These are phyloP conservation scores for Trididemnum miniatum DNA, from an alignment of 23 tunicate genomes.

Conservation along the genomic window DNA sequence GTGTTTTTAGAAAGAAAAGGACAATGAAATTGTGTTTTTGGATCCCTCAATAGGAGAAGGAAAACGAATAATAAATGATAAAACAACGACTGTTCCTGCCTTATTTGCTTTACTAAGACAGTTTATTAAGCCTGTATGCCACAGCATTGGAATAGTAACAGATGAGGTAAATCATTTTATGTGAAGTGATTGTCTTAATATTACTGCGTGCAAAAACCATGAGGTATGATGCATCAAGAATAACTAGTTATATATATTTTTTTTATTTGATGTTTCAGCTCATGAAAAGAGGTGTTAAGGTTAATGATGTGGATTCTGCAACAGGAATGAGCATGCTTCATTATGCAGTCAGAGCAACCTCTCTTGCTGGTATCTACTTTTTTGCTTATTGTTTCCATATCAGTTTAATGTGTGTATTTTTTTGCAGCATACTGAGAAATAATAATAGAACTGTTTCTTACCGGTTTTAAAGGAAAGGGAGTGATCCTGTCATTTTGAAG, in stretches of 20 bases:
- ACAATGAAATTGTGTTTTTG: conserved; percentile 74
- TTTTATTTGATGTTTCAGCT: too few relatives aligned
- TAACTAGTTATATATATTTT: too few relatives aligned
- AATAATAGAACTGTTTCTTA: too few relatives aligned
- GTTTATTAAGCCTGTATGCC: conserved; percentile 70
- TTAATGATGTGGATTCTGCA: conserved; percentile 69
- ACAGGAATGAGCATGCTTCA: conserved; percentile 81
- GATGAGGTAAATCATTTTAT: conserved; percentile 57
- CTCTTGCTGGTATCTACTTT: conserved; percentile 58
- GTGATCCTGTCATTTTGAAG: too few relatives aligned
- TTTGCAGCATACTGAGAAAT: too few relatives aligned
- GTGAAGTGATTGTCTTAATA: not conserved
- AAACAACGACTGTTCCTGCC: conserved; percentile 52
- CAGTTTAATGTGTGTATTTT: too few relatives aligned
- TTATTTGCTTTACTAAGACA: conserved; percentile 81
- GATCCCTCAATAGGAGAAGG: conserved; percentile 88
- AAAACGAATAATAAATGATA: conserved; percentile 52
- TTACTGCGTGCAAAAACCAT: too few relatives aligned
- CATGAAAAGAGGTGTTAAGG: conserved; percentile 35
- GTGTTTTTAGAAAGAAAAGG: conserved; percentile 59
- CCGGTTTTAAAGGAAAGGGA: too few relatives aligned
- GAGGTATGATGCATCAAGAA: too few relatives aligned
- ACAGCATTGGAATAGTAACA: conserved; percentile 47
- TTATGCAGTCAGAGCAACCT: conserved; percentile 66
- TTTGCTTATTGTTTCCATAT: too few relatives aligned